Evolutionary conservation across 2,113 vertebrate genomes (phyloP), one percentile per base, ranked within the genome.

Genomic region (Perca flavescens): DNA sequence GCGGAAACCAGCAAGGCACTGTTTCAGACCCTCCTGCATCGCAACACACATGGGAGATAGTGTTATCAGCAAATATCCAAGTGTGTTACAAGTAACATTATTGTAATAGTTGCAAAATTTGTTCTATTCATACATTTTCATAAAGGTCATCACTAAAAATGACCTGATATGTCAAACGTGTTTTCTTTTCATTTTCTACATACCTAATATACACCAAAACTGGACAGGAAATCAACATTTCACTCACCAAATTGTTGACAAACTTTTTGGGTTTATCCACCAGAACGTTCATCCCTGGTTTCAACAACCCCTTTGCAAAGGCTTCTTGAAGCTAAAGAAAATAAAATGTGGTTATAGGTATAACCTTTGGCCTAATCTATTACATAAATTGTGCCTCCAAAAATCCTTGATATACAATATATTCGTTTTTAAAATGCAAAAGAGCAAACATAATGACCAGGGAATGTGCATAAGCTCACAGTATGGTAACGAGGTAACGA

Each of bases 231-330:
- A 5, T 12, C 46, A 10, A 14, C 12, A 3, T 56, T 5, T 61
- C 46, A 90, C 97, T 97, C 87, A 99, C 98, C 96, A 94, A 80
- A 79, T 98, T 94, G 87, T 98, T 99, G 71, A 81, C 54, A 1
- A 64, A 58, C 86, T 91, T 96, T 82, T 96, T 96, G 70, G 92
- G 80, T 87, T 93, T 92, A n/a, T 97, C 94, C 57, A 97, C 89
- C 75, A 96, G 88, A 31, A 99, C 77, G 65, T 98, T 99, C 88
- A 99, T 94, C 31, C 98, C 98, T 25, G 98, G 97, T 72, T 98
- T 97, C 76, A 99, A 89, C 36, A 93, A 90, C 0, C 98, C 98
- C 72, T 91, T 95, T 0, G 95, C 54, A 77, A 98, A 98, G 1
- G 98, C 98, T 82, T 97, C 96, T 89, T 98, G 98, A 57, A 99